These are phyloP conservation scores for Psilopogon haemacephalus DNA, from an alignment of 2,113 vertebrate genomes.

Conservation along the genomic window DNA sequence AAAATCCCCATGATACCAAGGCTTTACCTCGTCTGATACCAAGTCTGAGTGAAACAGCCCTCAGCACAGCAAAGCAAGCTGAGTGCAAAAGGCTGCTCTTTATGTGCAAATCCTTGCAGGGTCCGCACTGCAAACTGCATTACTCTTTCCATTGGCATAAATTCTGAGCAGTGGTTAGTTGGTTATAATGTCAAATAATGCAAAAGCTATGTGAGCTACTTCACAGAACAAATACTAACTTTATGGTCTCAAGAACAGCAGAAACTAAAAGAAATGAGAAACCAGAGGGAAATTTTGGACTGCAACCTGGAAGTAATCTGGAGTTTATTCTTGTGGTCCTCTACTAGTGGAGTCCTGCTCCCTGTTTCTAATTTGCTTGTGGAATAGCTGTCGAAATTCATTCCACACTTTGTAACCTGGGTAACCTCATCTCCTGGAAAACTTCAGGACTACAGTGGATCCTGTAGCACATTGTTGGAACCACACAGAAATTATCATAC, in stretches of 20 bases:
- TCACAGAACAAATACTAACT: background rate
- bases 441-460: background rate
- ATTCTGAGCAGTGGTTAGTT: background rate
- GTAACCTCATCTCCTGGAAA: background rate
- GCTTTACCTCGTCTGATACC: background rate
- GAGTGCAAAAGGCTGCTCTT: background rate
- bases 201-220: background rate
- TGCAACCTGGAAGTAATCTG: background rate
- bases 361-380: background rate
- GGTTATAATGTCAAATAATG: background rate
- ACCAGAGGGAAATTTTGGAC: background rate
- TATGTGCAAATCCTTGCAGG: background rate
- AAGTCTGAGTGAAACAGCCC: background rate
- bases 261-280: background rate
- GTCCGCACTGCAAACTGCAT: background rate
- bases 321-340: background rate
- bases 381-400: background rate
- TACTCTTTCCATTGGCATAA: background rate
- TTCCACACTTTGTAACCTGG: background rate
- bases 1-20: background rate
- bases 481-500: background rate
- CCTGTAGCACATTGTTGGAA: background rate
- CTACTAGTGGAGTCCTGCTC: background rate
- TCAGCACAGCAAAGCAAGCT: background rate
- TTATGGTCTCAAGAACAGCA: background rate